phyloP scores from a whole-genome alignment of 2,797 vertebrate species.

The Poeciliopsis paucimaculata region DNA sequence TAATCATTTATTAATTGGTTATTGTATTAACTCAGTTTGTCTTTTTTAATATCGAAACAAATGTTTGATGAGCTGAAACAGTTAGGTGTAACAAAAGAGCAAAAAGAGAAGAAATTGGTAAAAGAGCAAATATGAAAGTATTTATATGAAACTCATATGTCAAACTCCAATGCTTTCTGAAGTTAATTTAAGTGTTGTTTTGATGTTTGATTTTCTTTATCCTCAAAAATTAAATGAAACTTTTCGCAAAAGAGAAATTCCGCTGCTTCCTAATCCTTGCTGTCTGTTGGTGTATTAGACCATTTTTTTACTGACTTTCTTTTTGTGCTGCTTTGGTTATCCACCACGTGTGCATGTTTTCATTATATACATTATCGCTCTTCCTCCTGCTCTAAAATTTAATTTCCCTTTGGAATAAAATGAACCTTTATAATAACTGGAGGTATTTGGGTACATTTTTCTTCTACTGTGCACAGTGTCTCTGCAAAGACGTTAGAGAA shows the following conservation, averaged over 20 bases:
- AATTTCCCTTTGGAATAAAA: slow-evolving; percentile 30
- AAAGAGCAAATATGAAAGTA: neutral
- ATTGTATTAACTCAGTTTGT: neutral
- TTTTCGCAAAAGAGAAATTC: neutral
- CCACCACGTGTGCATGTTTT: slow-evolving; percentile 14
- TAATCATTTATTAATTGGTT: neutral
- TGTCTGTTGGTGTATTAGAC: neutral
- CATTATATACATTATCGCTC: slow-evolving; percentile 28
- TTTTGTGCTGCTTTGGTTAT: neutral
- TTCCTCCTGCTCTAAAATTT: slow-evolving; percentile 8
- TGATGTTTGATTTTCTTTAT: neutral
- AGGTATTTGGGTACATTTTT: neutral
- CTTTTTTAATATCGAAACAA: neutral
- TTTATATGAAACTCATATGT: neutral
- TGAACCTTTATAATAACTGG: slow-evolving; percentile 16
- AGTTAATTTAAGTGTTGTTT: neutral
- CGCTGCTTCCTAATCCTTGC: slow-evolving; percentile 9
- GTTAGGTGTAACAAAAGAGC: neutral
- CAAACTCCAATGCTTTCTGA: neutral
- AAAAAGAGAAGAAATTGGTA: neutral
- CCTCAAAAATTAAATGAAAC: slow-evolving; percentile 6
- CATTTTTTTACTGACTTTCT: slow-evolving; percentile 8
- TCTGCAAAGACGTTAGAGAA: neutral
- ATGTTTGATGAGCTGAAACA: neutral
- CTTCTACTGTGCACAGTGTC: neutral